phyloP scores from a whole-genome alignment of 2,797 vertebrate genomes.

The Lacerta viridis region DNA sequence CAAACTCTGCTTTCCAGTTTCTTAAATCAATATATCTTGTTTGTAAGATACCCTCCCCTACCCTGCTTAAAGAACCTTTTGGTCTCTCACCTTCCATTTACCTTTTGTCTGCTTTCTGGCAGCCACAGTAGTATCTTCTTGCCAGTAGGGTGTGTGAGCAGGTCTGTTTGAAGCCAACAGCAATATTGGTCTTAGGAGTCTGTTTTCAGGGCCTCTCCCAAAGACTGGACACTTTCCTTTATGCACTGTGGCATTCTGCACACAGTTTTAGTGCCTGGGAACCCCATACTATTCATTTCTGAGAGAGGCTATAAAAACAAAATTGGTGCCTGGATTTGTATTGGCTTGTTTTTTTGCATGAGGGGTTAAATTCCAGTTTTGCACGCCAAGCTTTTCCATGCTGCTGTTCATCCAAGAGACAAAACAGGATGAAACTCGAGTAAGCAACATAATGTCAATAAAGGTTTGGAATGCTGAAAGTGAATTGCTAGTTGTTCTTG shows the following conservation, averaged over 20 bases:
- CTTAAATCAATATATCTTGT: slow-evolving; percentile 13
- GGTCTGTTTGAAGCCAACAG: slow-evolving; percentile 55
- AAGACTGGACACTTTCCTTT: slow-evolving; percentile 58
- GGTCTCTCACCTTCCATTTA: slow-evolving; percentile 38
- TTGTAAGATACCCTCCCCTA: not conserved
- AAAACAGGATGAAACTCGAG: slow-evolving; percentile 43
- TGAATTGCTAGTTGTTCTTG: not conserved
- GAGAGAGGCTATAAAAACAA: slow-evolving; percentile 53
- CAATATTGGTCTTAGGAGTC: slow-evolving; percentile 72
- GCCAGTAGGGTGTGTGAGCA: slow-evolving; percentile 62
- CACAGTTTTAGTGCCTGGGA: slow-evolving; percentile 56
- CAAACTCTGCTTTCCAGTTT: not conserved
- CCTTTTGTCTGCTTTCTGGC: slow-evolving; percentile 40
- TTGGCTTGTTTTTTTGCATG: slow-evolving; percentile 46
- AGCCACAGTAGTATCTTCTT: slow-evolving; percentile 23
- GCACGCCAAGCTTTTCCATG: slow-evolving; percentile 48
- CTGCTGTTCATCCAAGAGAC: slow-evolving; percentile 40
- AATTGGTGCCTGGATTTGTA: slow-evolving; percentile 34
- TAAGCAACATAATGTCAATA: slow-evolving; percentile 29
- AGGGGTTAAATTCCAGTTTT: slow-evolving; percentile 46
- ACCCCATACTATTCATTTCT: slow-evolving; percentile 2
- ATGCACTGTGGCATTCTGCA: slow-evolving; percentile 31
- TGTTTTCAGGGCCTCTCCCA: slow-evolving; percentile 68
- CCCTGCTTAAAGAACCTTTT: not conserved
- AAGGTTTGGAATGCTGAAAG: not conserved